Conservation (phyloP, 2,888 invertebrate genomes). For the Imbricaverruca yamaguchii region DNA sequence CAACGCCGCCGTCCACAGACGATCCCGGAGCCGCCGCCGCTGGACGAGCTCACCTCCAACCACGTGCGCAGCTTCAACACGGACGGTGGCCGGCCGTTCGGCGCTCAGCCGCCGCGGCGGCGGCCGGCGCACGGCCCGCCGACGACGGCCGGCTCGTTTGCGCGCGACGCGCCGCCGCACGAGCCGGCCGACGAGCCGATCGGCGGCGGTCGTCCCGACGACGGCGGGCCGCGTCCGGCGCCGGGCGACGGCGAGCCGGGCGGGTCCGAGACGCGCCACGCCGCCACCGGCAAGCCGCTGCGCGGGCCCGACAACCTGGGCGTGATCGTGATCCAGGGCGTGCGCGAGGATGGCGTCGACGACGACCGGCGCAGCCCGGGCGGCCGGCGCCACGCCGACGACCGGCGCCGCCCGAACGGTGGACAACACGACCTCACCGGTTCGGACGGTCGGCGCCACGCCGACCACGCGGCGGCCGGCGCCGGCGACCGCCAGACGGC, state of each 20-base stretch:
- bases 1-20: background rate
- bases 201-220: background rate
- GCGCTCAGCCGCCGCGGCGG: background rate
- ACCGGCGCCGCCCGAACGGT: no score
- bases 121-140: background rate
- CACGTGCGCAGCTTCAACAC: constrained; percentile 1
- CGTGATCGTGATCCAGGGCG: constrained; percentile 2
- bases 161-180: background rate
- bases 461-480: background rate
- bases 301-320: constrained; percentile 12
- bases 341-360: background rate
- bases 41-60: background rate
- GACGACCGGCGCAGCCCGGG: no score
- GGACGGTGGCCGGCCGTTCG: background rate
- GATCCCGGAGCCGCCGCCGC: background rate
- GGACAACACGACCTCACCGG: no score
- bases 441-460: no score
- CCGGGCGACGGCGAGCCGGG: background rate
- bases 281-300: background rate
- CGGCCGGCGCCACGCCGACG: no score
- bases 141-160: background rate
- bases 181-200: background rate
- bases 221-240: background rate
- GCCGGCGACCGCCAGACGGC: background rate
- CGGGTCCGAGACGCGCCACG: background rate